Evolutionary conservation across 2,113 vertebrate species (phyloP).

Genomic region (Phoenicopterus ruber): DNA sequence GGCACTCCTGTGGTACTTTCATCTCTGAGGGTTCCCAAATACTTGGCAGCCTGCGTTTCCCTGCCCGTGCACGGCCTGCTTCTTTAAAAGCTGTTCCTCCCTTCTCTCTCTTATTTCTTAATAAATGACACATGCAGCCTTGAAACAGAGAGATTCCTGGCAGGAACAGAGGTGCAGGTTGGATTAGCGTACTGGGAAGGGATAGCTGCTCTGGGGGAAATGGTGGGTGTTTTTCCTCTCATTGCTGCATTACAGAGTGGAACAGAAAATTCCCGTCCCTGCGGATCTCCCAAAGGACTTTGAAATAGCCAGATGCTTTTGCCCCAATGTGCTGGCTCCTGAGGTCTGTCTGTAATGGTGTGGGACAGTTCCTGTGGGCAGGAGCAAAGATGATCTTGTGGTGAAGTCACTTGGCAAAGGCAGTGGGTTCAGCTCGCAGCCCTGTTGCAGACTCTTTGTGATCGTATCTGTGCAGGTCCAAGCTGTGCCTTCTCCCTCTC

Average conservation of each 20-base stretch:
- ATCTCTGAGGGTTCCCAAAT: neutral
- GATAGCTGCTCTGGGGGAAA: neutral
- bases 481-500: neutral
- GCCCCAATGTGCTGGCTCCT: neutral
- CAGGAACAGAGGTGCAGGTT: neutral
- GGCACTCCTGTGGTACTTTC: neutral
- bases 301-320: neutral
- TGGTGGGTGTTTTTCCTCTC: neutral
- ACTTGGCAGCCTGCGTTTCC: neutral
- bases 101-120: neutral
- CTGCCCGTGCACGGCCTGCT: neutral
- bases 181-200: neutral
- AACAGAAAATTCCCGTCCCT: neutral
- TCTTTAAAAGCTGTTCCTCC: neutral
- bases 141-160: neutral
- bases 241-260: neutral
- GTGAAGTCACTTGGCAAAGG: conserved; percentile 11
- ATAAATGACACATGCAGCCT: neutral
- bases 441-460: neutral
- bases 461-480: neutral
- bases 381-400: neutral
- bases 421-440: neutral
- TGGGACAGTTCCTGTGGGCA: neutral
- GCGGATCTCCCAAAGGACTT: neutral
- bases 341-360: neutral